Evolutionary conservation across 2,888 invertebrate species (phyloP).

Genomic region (Cordilura impudica): DNA sequence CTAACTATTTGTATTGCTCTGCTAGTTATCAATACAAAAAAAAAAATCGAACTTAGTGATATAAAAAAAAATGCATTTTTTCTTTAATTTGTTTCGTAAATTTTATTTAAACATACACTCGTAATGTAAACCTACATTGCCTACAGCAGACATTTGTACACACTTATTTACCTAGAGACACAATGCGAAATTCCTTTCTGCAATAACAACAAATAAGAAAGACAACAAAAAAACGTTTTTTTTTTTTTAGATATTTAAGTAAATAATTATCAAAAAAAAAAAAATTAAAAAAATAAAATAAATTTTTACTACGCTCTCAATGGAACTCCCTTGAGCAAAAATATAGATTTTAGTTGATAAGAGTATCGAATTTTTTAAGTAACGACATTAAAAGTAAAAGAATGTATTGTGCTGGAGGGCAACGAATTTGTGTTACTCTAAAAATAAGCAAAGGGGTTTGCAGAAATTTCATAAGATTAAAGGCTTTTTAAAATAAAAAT

Average conservation of each 20-base stretch:
- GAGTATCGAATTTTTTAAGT: conserved; percentile 19
- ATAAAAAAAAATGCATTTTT: conserved; percentile 23
- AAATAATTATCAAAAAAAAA: conserved; percentile 11
- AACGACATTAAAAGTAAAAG: conserved; percentile 6
- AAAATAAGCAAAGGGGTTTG: too few species aligned
- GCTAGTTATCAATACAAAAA: conserved; percentile 23
- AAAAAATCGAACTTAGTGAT: conserved; percentile 9
- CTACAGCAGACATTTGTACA: background rate
- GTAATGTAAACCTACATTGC: too few species aligned
- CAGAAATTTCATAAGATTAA: too few species aligned
- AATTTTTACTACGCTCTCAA: background rate
- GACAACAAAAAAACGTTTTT: background rate
- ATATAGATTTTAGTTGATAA: conserved; percentile 3
- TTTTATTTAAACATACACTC: background rate
- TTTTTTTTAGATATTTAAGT: background rate
- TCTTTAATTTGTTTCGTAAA: conserved; percentile 23
- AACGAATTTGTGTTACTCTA: too few species aligned
- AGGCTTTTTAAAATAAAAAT: too few species aligned
- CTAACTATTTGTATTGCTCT: conserved; percentile 13
- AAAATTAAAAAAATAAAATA: background rate
- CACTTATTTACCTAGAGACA: conserved; percentile 1
- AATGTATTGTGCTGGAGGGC: background rate
- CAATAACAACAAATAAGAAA: background rate
- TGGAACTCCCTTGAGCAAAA: conserved; percentile 42
- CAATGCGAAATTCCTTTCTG: conserved; percentile 12